Percentiles rank a stretch among this genome's conserved stretches.
Conservation (phyloP, 2,888 invertebrate species). For the Ommatoiulus sabulosus region DNA sequence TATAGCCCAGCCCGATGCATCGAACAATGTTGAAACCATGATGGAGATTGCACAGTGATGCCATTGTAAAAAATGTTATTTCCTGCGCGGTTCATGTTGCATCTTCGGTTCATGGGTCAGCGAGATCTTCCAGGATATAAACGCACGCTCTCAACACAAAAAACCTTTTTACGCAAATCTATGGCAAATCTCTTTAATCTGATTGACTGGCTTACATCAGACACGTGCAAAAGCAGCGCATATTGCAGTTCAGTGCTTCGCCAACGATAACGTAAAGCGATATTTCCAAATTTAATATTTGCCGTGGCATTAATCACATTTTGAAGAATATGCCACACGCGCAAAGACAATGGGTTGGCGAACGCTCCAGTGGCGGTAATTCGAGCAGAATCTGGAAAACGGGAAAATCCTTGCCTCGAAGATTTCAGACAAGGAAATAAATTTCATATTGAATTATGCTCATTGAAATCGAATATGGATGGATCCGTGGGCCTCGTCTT, state of each 20-base stretch:
- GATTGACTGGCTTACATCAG: constrained; percentile 13
- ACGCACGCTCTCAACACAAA: neutral
- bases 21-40: neutral
- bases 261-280: neutral
- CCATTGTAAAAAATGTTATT: neutral
- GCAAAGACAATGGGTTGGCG: neutral
- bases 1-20: neutral
- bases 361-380: neutral
- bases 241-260: neutral
- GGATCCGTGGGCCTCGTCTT: constrained; percentile 8
- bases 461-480: constrained; percentile 23
- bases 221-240: neutral
- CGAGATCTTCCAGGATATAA: neutral
- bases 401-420: neutral
- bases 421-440: constrained; percentile 38
- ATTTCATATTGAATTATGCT: constrained; percentile 47
- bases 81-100: neutral
- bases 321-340: neutral
- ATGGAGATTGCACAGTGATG: neutral
- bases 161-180: neutral
- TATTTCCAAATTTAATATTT: constrained; percentile 11
- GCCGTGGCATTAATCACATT: constrained; percentile 23
- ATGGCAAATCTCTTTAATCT: neutral
- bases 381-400: constrained; percentile 18
- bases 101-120: neutral